Percentiles rank a stretch among this genome's conserved stretches.
Evolutionary conservation across 2,113 vertebrate species (phyloP).

Genomic region (human): GRCh38 chr7:29322001-29322500

Average conservation of each 20-base stretch:
- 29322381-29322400: neutral
- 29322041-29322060: conserved; percentile 51
- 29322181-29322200: neutral
- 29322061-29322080: conserved; percentile 38
- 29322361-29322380: neutral
- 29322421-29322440: neutral
- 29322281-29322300: neutral
- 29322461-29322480: conserved; percentile 18
- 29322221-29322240: neutral
- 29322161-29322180: neutral
- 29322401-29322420: neutral
- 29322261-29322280: neutral
- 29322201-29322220: neutral
- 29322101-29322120: conserved; percentile 48
- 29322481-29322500: neutral
- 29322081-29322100: neutral
- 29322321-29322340: neutral
- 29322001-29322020: neutral
- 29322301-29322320: neutral
- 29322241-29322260: neutral
- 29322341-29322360: neutral
- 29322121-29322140: neutral
- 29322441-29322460: neutral
- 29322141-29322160: neutral
- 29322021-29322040: neutral